Percentiles rank a stretch among this genome's conserved stretches.
phyloP scores from a whole-genome alignment of 2,113 vertebrate species.

The Sceloporus tristichus region DNA sequence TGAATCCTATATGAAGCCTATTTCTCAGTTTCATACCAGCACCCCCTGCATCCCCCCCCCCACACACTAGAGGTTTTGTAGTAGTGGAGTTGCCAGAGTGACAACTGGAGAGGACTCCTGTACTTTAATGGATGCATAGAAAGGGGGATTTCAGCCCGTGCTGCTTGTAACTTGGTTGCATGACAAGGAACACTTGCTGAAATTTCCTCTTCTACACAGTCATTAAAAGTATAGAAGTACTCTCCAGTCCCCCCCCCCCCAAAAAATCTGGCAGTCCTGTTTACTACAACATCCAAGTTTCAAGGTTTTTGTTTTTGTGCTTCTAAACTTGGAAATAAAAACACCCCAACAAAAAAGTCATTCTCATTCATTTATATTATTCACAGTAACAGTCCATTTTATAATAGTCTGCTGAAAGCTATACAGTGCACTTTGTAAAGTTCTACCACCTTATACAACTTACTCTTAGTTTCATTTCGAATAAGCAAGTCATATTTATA shows the following conservation, averaged over 20 bases:
- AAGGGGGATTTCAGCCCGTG: no score
- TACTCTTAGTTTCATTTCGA: background rate
- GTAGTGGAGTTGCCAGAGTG: no score
- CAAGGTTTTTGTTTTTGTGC: background rate
- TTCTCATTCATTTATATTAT: background rate
- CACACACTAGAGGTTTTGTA: no score
- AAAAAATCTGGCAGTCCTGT: no score
- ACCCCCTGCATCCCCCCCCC: no score
- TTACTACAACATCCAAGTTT: background rate
- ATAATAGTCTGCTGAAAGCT: background rate
- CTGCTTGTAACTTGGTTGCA: no score
- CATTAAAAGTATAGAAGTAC: no score
- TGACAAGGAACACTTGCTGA: no score
- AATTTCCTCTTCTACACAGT: no score
- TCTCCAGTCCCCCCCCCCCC: no score
- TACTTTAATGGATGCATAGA: no score
- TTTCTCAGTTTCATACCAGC: background rate
- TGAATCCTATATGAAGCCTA: background rate
- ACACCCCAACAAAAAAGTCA: background rate
- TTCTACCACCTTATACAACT: background rate
- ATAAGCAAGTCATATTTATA: background rate
- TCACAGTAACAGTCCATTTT: background rate
- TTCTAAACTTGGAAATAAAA: background rate
- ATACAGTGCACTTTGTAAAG: background rate
- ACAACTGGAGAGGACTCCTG: no score